Evolutionary conservation across 2,113 vertebrate genomes (phyloP).

Genomic region (Rallus limicola): DNA sequence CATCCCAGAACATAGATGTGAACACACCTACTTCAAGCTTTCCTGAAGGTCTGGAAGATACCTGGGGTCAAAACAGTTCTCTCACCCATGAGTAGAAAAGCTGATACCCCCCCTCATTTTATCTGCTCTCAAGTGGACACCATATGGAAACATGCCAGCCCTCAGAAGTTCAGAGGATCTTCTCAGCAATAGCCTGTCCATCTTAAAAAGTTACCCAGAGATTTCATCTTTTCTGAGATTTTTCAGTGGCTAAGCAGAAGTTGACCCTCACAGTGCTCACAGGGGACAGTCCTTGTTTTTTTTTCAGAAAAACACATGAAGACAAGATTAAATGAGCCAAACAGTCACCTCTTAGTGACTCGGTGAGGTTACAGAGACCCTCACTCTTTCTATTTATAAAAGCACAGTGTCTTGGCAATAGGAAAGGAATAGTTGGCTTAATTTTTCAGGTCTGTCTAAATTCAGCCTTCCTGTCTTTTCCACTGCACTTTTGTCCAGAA

Average conservation of each 20-base stretch:
- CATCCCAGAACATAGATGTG: neutral
- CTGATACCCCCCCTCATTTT: neutral
- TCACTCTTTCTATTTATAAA: neutral
- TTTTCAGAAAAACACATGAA: neutral
- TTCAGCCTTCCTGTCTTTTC: conserved; percentile 16
- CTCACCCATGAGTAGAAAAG: neutral
- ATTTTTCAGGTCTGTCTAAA: conserved; percentile 6
- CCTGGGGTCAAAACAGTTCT: neutral
- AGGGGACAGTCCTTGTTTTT: neutral
- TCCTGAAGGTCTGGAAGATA: neutral
- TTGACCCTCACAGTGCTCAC: neutral
- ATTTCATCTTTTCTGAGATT: neutral
- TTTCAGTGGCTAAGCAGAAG: neutral
- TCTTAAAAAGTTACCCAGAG: neutral
- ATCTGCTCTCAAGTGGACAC: neutral
- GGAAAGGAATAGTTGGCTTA: neutral
- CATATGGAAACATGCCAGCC: neutral
- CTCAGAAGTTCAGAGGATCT: neutral
- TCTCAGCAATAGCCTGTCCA: neutral
- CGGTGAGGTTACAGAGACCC: neutral
- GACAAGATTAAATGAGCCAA: neutral
- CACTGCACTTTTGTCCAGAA: conserved; percentile 6
- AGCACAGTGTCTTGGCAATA: neutral
- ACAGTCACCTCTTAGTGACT: neutral
- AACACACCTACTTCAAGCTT: neutral